phyloP scores from a whole-genome alignment of 1,140 invertebrate species.

The Listronotus bonariensis region DNA sequence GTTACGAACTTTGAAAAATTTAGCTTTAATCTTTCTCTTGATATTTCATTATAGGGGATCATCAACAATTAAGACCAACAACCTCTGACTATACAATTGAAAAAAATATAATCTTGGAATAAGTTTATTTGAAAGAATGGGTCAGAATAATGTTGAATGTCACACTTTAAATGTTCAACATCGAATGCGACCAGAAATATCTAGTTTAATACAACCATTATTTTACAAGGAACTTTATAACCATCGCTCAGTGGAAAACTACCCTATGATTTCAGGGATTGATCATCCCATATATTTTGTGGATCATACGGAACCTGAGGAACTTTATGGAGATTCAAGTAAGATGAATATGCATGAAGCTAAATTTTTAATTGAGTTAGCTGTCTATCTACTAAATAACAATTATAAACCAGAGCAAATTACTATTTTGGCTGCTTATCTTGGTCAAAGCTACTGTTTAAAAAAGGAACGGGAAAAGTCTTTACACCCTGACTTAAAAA shows the following conservation, averaged over 20 bases:
- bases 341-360: slow-evolving; percentile 66
- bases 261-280: slow-evolving; percentile 59
- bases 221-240: slow-evolving; percentile 65
- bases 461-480: slow-evolving; percentile 45
- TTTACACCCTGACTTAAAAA: slow-evolving; percentile 38
- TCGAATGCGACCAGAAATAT: slow-evolving; percentile 70
- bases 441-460: slow-evolving; percentile 63
- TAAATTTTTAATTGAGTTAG: slow-evolving; percentile 60
- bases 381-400: slow-evolving; percentile 64
- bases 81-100: slow-evolving; percentile 64
- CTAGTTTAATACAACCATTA: slow-evolving; percentile 62
- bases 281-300: slow-evolving; percentile 65
- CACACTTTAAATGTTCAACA: slow-evolving; percentile 64
- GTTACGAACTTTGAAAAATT: no score
- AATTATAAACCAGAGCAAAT: slow-evolving; percentile 64
- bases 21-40: no score
- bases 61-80: slow-evolving; percentile 72
- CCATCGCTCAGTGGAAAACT: slow-evolving; percentile 59
- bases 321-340: slow-evolving; percentile 59
- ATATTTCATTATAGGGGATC: slow-evolving; percentile 62
- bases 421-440: slow-evolving; percentile 70
- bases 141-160: slow-evolving; percentile 62
- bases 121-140: slow-evolving; percentile 75
- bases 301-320: slow-evolving; percentile 59
- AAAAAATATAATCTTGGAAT: slow-evolving; percentile 61